Evolutionary conservation across 1,140 invertebrate species (phyloP).

Genomic region (Calephelis nemesis): DNA sequence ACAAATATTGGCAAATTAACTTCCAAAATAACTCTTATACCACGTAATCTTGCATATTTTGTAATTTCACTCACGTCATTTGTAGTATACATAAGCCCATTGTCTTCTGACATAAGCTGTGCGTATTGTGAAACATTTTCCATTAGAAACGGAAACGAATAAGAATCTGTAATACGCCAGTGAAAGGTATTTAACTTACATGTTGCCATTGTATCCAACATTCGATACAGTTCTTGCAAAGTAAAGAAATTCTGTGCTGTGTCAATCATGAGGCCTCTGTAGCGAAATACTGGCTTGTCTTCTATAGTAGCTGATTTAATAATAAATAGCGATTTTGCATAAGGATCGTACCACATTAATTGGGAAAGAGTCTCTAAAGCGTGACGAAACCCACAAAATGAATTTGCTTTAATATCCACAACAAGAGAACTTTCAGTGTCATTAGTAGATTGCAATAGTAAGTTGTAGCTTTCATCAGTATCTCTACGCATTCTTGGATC

Average conservation of each 20-base stretch:
- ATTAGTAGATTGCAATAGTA: slow-evolving; percentile 79
- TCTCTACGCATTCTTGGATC: slow-evolving; percentile 80
- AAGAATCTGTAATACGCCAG: slow-evolving; percentile 89
- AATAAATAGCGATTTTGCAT: slow-evolving; percentile 79
- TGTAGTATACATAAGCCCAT: slow-evolving; percentile 82
- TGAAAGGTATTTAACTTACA: slow-evolving; percentile 91
- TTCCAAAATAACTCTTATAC: slow-evolving; percentile 85
- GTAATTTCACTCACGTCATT: slow-evolving; percentile 83
- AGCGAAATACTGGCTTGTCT: slow-evolving; percentile 81
- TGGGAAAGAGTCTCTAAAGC: slow-evolving; percentile 88
- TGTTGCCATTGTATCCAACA: slow-evolving; percentile 86
- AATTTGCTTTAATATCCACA: slow-evolving; percentile 82
- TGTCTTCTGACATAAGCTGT: slow-evolving; percentile 85
- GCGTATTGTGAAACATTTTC: slow-evolving; percentile 83
- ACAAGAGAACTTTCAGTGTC: slow-evolving; percentile 75
- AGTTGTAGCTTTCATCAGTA: slow-evolving; percentile 86
- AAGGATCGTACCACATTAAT: slow-evolving; percentile 85
- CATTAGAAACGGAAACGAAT: slow-evolving; percentile 88
- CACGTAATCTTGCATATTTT: slow-evolving; percentile 82
- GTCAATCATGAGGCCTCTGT: slow-evolving; percentile 87
- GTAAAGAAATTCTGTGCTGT: slow-evolving; percentile 87
- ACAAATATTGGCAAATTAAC: slow-evolving; percentile 89
- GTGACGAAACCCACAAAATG: slow-evolving; percentile 88
- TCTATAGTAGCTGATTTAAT: slow-evolving; percentile 79
- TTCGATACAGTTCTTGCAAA: slow-evolving; percentile 82